Evolutionary conservation across 2,113 vertebrate genomes (phyloP).

Genomic region (Cariama cristata): DNA sequence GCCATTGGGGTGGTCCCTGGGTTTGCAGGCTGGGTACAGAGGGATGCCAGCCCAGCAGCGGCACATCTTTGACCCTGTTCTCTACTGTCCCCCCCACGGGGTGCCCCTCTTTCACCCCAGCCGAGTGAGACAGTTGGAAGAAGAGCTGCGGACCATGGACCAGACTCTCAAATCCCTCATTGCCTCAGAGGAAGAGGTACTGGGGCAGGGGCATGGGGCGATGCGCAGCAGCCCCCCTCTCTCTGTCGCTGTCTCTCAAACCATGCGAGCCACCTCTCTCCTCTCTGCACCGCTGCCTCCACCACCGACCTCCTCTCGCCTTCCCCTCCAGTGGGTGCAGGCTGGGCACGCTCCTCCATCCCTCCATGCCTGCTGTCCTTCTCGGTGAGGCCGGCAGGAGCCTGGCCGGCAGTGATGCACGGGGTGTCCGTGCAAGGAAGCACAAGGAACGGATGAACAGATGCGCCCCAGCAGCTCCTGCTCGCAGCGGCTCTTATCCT

Average conservation of each 20-base stretch:
- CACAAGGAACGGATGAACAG: not conserved
- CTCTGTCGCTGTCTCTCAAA: not conserved
- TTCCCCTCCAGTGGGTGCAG: not conserved
- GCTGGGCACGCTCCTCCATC: not conserved
- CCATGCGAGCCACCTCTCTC: not conserved
- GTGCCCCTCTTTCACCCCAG: conserved; percentile 77
- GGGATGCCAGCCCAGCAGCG: fast-evolving
- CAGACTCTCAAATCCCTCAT: conserved; percentile 96
- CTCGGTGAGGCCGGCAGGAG: not conserved
- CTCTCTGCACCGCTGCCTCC: conserved; percentile 20
- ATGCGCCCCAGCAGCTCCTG: not conserved
- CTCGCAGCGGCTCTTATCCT: conserved; percentile 26
- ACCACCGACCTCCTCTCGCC: fast-evolving
- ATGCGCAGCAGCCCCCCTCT: conserved; percentile 14
- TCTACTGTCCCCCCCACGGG: conserved; percentile 9
- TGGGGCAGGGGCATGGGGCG: not conserved
- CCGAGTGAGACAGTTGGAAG: conserved; percentile 90
- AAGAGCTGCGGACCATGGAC: conserved; percentile 95
- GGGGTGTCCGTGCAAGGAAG: not conserved
- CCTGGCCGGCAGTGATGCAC: not conserved
- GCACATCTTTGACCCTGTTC: conserved; percentile 44
- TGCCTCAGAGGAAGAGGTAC: conserved; percentile 98
- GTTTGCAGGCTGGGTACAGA: not conserved
- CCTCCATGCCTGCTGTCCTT: not conserved
- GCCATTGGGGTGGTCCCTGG: not conserved